Conservation (phyloP, 2,888 invertebrate species). For the Suillia variegata region DNA sequence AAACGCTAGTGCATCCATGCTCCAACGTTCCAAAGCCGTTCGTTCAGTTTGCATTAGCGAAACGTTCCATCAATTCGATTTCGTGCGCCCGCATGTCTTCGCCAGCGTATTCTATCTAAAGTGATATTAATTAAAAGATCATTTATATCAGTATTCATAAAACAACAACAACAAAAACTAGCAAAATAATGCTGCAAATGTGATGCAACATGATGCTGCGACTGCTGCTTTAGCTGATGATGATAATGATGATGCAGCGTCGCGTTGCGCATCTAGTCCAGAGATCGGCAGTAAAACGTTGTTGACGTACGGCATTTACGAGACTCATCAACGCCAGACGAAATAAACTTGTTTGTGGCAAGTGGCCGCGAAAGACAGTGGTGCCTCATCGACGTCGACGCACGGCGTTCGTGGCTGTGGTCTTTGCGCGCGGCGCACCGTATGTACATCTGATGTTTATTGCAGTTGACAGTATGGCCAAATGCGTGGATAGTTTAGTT, state of each 20-base stretch:
- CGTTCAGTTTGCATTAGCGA: conserved; percentile 56
- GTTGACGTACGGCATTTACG: conserved; percentile 38
- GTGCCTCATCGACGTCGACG: background rate
- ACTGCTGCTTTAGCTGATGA: background rate
- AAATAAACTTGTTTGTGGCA: conserved; percentile 37
- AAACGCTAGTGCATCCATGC: background rate
- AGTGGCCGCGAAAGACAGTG: background rate
- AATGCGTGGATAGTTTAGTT: background rate
- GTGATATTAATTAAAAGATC: conserved; percentile 55
- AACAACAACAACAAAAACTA: too few relatives aligned
- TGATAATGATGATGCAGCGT: too few relatives aligned
- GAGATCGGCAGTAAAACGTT: conserved; percentile 20
- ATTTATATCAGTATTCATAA: conserved; percentile 52
- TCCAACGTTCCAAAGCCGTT: background rate
- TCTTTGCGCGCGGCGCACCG: background rate
- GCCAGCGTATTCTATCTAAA: conserved; percentile 41
- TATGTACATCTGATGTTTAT: background rate
- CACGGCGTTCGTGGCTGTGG: background rate
- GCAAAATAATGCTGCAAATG: conserved; percentile 44
- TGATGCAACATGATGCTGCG: conserved; percentile 4
- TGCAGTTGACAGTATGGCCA: background rate
- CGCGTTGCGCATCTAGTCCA: background rate
- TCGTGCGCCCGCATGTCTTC: conserved; percentile 1
- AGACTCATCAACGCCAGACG: conserved; percentile 51
- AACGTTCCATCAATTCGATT: conserved; percentile 53